Conservation (phyloP, 2,797 vertebrate genomes). For the Syngnathus acus region DNA sequence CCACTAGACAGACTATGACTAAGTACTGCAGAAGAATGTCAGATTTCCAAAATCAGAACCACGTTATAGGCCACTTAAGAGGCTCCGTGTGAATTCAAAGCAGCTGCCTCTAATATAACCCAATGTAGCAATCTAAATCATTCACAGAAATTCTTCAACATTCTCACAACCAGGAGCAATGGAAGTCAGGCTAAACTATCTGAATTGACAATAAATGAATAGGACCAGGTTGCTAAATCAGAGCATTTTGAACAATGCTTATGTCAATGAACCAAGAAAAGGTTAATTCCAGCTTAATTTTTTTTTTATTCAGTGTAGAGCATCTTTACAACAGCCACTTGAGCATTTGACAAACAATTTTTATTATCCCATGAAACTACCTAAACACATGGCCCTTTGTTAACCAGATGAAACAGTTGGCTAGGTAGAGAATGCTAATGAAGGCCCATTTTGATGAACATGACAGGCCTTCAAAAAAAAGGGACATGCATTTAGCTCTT, state of each 20-base stretch:
- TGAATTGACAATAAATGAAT: background rate
- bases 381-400: conserved; percentile 8
- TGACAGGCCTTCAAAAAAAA: background rate
- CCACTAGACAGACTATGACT: no score
- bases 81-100: no score
- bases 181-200: no score
- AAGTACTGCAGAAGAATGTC: no score
- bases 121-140: no score
- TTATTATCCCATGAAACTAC: background rate
- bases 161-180: no score
- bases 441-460: background rate
- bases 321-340: background rate
- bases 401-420: background rate
- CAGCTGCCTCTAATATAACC: no score
- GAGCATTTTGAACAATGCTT: no score
- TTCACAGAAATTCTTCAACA: no score
- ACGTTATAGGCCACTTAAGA: no score
- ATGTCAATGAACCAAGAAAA: no score
- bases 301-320: background rate
- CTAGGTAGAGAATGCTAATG: background rate
- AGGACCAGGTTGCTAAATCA: background rate
- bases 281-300: background rate
- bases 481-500: conserved; percentile 44
- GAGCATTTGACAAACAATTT: background rate
- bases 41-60: no score